Conservation (phyloP, 2,888 invertebrate species). For the Sphaerophoria rueppellii region DNA sequence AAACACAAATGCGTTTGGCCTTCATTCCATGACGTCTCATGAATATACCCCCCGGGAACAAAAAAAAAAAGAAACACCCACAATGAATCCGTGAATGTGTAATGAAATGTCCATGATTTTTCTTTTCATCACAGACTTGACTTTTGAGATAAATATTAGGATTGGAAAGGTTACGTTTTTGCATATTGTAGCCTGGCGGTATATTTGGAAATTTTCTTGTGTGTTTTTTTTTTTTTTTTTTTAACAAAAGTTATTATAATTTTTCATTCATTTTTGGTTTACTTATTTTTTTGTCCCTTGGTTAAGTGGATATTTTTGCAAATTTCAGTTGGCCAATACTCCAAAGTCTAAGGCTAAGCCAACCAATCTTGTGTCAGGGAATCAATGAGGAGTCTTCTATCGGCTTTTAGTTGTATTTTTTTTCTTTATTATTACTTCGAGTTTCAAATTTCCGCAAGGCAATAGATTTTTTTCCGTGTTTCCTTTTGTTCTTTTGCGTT, state of each 20-base stretch:
- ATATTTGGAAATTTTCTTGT: not conserved
- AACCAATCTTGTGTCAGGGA: conserved; percentile 1
- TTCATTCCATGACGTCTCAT: too few relatives aligned
- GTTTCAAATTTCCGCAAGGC: conserved; percentile 36
- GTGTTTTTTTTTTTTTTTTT: not conserved
- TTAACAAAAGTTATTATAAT: conserved; percentile 31
- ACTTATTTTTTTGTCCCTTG: not conserved
- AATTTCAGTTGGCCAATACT: conserved; percentile 33
- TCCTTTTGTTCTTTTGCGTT: not conserved
- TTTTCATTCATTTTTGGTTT: not conserved
- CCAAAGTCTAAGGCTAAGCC: not conserved
- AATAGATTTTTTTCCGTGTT: conserved; percentile 22
- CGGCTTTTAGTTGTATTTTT: conserved; percentile 10
- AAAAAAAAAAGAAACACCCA: not conserved
- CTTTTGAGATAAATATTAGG: not conserved
- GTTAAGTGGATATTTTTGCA: conserved; percentile 25
- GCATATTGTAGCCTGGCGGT: conserved; percentile 11
- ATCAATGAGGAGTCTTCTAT: conserved; percentile 24
- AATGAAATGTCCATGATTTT: conserved; percentile 12
- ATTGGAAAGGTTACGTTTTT: not conserved
- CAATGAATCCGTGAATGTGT: conserved; percentile 22
- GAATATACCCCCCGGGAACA: not conserved
- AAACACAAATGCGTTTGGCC: too few relatives aligned
- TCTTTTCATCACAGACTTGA: not conserved
- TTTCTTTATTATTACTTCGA: not conserved